phyloP scores from a whole-genome alignment of 2,797 vertebrate species.

The Gadopsis bispinosus region DNA sequence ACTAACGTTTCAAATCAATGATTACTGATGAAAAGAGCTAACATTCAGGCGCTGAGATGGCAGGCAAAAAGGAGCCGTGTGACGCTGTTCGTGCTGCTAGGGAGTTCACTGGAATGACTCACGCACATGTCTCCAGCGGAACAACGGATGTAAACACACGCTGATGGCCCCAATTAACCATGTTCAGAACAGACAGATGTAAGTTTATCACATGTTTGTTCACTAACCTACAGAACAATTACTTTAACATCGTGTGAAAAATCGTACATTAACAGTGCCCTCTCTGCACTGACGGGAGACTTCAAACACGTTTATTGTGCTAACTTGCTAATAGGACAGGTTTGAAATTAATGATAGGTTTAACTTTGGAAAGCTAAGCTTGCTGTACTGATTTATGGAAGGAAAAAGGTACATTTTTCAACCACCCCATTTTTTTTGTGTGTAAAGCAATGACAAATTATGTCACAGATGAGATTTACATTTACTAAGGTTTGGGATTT shows the following conservation, averaged over 20 bases:
- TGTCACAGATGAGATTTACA: constrained; percentile 38
- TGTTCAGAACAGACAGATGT: constrained; percentile 79
- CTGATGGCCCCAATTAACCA: constrained; percentile 78
- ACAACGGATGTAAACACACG: constrained; percentile 65
- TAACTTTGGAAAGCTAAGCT: not conserved
- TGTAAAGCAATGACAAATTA: constrained; percentile 59
- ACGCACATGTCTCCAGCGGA: constrained; percentile 40
- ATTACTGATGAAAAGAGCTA: constrained; percentile 4
- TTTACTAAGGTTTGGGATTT: not conserved
- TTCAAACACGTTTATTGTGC: not conserved
- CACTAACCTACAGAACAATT: constrained; percentile 71
- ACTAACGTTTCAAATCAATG: constrained; percentile 5
- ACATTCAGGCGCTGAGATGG: not conserved
- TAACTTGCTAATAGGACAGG: not conserved
- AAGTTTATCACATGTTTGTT: constrained; percentile 75
- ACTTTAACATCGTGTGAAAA: constrained; percentile 53
- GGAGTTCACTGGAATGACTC: constrained; percentile 36
- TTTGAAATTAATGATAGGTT: not conserved
- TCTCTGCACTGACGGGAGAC: not conserved
- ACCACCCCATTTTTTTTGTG: constrained; percentile 25
- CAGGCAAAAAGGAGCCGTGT: constrained; percentile 14
- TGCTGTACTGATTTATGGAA: constrained; percentile 11
- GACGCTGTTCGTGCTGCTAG: constrained; percentile 8
- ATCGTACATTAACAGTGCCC: constrained; percentile 44
- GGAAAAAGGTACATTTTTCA: constrained; percentile 37